Base-by-base conservation (phyloP, 1,140 invertebrate species). In the Coptotermes formosanus region DNA sequence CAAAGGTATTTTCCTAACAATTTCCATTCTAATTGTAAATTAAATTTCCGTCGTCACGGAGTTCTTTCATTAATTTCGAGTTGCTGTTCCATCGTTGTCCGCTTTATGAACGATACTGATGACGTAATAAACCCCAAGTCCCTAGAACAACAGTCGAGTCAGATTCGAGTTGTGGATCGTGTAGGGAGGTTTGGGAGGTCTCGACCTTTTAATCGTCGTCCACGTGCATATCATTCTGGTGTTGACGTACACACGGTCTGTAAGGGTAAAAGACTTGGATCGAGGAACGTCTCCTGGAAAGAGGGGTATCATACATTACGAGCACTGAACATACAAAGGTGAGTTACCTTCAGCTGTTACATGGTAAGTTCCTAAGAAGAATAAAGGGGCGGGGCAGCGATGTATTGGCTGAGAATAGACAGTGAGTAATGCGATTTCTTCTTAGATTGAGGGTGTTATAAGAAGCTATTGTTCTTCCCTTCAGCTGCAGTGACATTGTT, bases 311-410 rank as follows among this genome's bases (percentile, higher is more conserved):
- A 30, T 75, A 75, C 64, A 9, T 75, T 75, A 75, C 4, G 8
- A 75, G n/a, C 30, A 75, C 14, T 75, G 4, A 30, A 75, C 1
- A 75, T 11, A 75, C 16, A 75, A 7, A 30, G 64, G 64, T 75
- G 64, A 75, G 64, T 75, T 75, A n/a, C 25, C 14, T 30, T 14
- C n/a, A n/a, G 64, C n/a, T 75, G 64, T 75, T 75, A 14, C 64
- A 75, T 30, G n/a, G 14, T 75, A 30, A 30, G 64, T 25, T 11
- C 64, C 2, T n/a, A 75, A 75, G 64, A 8, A 30, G n/a, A 75
- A 30, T 75, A 75, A 48, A 75, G 64, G 64, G 64, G 64, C 64
- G 64, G 64, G 64, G 64, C 64, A 75, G 64, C 25, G 64, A 75
- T 75, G 64, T 30, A 16, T 75, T 75, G 0, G 25, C 25, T 75